phyloP scores from a whole-genome alignment of 2,888 invertebrate species.

The Macaria notata region DNA sequence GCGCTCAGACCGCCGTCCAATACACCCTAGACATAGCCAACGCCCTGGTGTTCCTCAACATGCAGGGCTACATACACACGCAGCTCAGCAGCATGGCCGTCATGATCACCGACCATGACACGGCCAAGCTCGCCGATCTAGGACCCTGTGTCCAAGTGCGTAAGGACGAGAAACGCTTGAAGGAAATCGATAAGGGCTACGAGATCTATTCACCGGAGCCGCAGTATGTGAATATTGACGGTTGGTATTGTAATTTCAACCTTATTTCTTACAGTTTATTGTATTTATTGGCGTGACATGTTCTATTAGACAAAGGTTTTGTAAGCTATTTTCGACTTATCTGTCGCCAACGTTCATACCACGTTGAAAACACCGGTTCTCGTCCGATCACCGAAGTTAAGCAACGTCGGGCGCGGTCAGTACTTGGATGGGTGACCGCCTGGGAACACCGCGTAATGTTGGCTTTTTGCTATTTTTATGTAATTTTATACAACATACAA shows the following conservation, averaged over 20 bases:
- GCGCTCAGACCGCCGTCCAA: conserved; percentile 65
- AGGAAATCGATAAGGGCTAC: conserved; percentile 42
- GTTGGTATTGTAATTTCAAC: conserved; percentile 35
- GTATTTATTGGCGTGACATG: neutral
- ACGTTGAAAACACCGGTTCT: conserved; percentile 72
- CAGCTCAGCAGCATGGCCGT: conserved; percentile 66
- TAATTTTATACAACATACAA: no score
- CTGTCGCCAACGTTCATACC: conserved; percentile 36
- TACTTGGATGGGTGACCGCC: conserved; percentile 74
- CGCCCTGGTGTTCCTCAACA: conserved; percentile 71
- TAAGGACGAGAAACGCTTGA: conserved; percentile 29
- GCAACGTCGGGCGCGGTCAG: conserved; percentile 71
- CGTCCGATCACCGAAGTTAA: conserved; percentile 75
- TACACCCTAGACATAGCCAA: conserved; percentile 71
- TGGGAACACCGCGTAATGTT: conserved; percentile 69
- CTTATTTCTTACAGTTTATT: neutral
- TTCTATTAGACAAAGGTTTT: neutral
- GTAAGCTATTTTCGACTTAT: neutral
- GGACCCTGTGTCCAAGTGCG: conserved; percentile 54
- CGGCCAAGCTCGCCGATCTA: conserved; percentile 73
- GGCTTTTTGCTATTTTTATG: conserved; percentile 48
- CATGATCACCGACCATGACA: conserved; percentile 66
- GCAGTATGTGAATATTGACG: conserved; percentile 72
- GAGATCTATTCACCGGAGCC: conserved; percentile 65
- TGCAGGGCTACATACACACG: conserved; percentile 75